Conservation (phyloP, 1,140 invertebrate genomes). For the Bombus picipes region DNA sequence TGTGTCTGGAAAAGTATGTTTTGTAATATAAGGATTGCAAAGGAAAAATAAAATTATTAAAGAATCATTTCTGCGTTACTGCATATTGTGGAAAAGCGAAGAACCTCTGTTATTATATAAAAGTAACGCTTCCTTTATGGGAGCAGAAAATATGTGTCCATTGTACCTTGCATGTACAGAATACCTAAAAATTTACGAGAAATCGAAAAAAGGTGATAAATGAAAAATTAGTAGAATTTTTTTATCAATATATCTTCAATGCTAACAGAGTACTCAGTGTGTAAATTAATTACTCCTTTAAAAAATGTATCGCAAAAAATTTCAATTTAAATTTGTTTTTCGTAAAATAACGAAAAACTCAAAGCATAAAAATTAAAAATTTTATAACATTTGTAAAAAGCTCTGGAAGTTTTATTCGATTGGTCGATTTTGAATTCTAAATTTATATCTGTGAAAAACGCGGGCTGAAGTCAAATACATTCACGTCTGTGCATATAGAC, state of each 20-base stretch:
- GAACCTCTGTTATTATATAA: neutral
- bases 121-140: neutral
- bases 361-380: neutral
- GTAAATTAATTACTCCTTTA: no score
- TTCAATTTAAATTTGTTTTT: no score
- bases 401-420: neutral
- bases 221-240: neutral
- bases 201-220: neutral
- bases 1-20: constrained; percentile 83
- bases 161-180: neutral
- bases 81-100: neutral
- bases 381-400: neutral
- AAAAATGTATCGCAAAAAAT: no score
- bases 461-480: neutral
- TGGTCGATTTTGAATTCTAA: neutral
- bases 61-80: constrained; percentile 58
- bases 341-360: no score
- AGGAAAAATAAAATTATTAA: constrained; percentile 80
- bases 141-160: neutral
- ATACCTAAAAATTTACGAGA: neutral
- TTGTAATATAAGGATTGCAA: constrained; percentile 83
- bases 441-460: neutral
- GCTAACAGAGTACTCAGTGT: no score
- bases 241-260: neutral
- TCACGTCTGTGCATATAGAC: neutral